Evolutionary conservation across 2,113 vertebrate species (phyloP).

Genomic region (Pogona vitticeps): DNA sequence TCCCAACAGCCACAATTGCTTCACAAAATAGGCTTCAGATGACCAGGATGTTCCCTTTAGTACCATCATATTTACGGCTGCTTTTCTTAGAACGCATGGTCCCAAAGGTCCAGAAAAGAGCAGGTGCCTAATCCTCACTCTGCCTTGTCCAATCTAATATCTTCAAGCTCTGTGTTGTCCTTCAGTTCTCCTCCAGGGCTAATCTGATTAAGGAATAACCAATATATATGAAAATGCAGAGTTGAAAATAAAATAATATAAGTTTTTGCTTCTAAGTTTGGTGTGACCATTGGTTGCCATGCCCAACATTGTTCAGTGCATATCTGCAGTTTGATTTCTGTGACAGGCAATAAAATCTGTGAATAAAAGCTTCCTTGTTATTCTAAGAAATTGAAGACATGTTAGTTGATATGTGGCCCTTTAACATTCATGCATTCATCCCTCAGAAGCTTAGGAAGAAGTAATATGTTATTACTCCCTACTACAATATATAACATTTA

Average conservation of each 20-base stretch:
- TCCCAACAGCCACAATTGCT: not conserved
- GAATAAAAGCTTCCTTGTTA: not conserved
- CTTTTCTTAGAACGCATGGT: not conserved
- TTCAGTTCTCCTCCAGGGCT: too few species aligned
- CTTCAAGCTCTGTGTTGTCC: too few species aligned
- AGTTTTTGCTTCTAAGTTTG: not conserved
- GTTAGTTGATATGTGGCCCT: not conserved
- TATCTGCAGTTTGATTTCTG: not conserved
- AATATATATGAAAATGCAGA: not conserved
- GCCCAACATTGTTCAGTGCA: not conserved
- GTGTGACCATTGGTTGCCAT: not conserved
- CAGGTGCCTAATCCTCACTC: conserved; percentile 7
- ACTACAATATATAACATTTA: not conserved
- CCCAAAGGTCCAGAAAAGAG: not conserved
- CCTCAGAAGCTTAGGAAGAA: not conserved
- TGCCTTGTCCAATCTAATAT: not conserved
- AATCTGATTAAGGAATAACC: not conserved
- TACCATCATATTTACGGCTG: not conserved
- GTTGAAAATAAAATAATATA: not conserved
- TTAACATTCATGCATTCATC: not conserved
- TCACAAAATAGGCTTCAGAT: not conserved
- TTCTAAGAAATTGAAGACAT: not conserved
- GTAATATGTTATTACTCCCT: not conserved
- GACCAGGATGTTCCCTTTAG: not conserved
- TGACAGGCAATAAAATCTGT: not conserved